Evolutionary conservation across 2,113 vertebrate species (phyloP), one percentile per base, ranked within the genome.

Genomic region (Epinephelus moara): DNA sequence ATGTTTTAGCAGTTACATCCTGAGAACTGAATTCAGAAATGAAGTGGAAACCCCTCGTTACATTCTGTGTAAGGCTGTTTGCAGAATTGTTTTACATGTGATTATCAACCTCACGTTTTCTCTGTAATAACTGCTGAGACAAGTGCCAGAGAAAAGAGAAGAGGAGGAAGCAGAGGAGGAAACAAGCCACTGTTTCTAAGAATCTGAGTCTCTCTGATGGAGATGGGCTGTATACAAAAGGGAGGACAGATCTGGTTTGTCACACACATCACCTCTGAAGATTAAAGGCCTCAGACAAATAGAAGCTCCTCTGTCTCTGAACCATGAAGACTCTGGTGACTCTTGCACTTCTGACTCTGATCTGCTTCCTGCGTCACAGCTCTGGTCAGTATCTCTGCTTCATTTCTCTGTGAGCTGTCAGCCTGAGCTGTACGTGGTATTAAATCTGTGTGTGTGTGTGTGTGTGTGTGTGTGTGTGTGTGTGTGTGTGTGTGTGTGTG

Each of bases 321-420:
- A 85, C 70, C 68, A 90, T 90, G 90, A 89, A 80, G 88, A 85
- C 81, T 2, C 59, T 78, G 59, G 0, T 17, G 56, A 4, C 30
- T 14, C n/a, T 89, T 21, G 0, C 4, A 0, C 33, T 88, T 3
- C 49, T 88, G 53, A 8, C 19, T 15, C 55, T 89, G 19, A 45
- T n/a, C 71, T 86, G 75, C 63, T 6, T 82, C 53, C 52, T 80
- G 78, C 7, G 0, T 10, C 25, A 17, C 27, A 3, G 0, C 64
- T 45, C 37, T 1, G 13, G 89, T 91, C 5, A 85, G 85, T 83
- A 14, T 4, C 59, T 77, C 49, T 18, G 55, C 40, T 23, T 0
- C 2, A 33, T 19, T 23, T 30, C 10, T 40, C 40, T 64, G n/a
- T 25, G 17, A 42, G 25, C 19, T 4, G 7, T 66, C 60, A 23